Conservation (phyloP, 2,113 vertebrate genomes). For the Pleuronectes platessa region DNA sequence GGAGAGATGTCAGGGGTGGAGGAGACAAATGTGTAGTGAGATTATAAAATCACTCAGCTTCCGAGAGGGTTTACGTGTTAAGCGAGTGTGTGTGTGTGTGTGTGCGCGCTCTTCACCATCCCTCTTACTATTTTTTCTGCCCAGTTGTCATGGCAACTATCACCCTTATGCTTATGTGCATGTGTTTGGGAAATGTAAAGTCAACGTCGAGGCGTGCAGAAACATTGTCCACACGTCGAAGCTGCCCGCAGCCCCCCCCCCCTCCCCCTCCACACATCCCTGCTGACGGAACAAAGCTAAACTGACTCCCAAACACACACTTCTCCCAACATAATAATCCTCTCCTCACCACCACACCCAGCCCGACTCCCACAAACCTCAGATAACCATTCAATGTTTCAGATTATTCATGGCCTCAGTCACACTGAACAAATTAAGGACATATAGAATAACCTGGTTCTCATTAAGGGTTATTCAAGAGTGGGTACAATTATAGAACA, state of each 20-base stretch:
- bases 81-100: constrained; percentile 1
- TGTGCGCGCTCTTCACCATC: constrained; percentile 6
- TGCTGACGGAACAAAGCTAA: background rate
- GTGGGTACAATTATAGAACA: constrained; percentile 48
- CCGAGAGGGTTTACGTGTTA: constrained; percentile 11
- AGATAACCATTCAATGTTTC: constrained; percentile 50
- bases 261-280: background rate
- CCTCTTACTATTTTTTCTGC: constrained; percentile 60
- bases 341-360: background rate
- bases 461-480: constrained; percentile 60
- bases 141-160: constrained; percentile 68
- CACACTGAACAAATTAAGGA: constrained; percentile 70
- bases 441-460: constrained; percentile 54
- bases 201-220: constrained; percentile 20
- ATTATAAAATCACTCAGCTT: constrained; percentile 23
- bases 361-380: background rate
- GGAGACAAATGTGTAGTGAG: constrained; percentile 22
- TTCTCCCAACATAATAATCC: constrained; percentile 16
- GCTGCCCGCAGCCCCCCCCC: background rate
- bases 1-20: constrained; percentile 29
- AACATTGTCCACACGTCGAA: constrained; percentile 41
- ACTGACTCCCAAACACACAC: constrained; percentile 13
- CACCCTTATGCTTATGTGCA: constrained; percentile 24
- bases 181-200: constrained; percentile 55
- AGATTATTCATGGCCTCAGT: constrained; percentile 54